These are phyloP conservation scores for Sarotherodon lohbergeri DNA, from an alignment of 2,113 vertebrate species.

Conservation along the genomic window DNA sequence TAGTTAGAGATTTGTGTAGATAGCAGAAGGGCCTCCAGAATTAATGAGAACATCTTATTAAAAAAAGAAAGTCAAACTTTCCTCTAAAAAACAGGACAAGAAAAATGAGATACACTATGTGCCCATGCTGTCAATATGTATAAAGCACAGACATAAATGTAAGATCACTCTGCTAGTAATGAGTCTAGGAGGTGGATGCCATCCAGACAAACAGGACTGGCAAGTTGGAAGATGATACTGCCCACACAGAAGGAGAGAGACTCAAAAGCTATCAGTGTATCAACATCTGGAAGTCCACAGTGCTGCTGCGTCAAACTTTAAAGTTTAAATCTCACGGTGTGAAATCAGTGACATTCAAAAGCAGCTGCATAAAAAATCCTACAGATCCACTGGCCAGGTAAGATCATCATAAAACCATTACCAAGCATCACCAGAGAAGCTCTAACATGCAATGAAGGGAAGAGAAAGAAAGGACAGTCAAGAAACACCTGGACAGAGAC, in stretches of 20 bases:
- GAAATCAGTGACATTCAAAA: neutral
- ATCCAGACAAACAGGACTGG: neutral
- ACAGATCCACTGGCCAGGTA: neutral
- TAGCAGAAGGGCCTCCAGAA: neutral
- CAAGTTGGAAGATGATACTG: neutral
- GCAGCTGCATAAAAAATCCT: neutral
- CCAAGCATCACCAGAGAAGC: neutral
- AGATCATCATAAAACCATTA: neutral
- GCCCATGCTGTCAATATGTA: fast-evolving
- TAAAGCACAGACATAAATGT: neutral
- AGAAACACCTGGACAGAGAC: neutral
- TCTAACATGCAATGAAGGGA: neutral
- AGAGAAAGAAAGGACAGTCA: neutral
- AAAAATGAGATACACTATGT: neutral
- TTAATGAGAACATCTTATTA: neutral
- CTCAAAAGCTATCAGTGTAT: neutral
- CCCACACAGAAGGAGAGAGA: neutral
- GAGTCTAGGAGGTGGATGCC: neutral
- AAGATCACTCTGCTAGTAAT: neutral
- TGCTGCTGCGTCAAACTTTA: neutral
- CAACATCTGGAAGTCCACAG: neutral
- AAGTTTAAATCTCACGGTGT: neutral
- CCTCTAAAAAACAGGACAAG: neutral
- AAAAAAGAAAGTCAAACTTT: neutral
- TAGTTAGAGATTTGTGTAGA: neutral